Conservation (phyloP, 2,888 invertebrate species). For the Campoletis raptor region DNA sequence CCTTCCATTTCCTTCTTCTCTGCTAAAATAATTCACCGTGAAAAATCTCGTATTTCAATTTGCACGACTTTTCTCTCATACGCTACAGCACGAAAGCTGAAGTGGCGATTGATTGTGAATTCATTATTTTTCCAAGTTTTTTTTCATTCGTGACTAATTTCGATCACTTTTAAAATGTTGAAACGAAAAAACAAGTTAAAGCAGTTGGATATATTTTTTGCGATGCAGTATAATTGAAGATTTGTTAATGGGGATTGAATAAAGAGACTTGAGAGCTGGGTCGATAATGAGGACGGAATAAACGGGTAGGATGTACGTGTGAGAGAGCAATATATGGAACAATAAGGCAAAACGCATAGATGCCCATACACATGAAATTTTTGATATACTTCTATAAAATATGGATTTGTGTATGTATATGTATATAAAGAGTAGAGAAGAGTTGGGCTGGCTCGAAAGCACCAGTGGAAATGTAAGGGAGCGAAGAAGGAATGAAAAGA, state of each 20-base stretch:
- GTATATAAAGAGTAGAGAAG: conserved; percentile 34
- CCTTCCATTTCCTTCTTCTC: neutral
- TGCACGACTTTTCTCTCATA: neutral
- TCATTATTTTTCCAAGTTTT: neutral
- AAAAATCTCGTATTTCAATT: conserved; percentile 8
- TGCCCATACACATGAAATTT: neutral
- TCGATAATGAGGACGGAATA: neutral
- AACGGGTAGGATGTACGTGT: neutral
- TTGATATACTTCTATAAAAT: conserved; percentile 9
- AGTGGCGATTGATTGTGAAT: neutral
- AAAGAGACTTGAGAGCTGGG: neutral
- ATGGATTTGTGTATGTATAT: neutral
- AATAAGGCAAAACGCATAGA: neutral
- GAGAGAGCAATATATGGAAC: neutral
- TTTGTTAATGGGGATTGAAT: neutral
- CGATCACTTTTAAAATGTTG: too few relatives aligned
- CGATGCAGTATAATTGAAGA: neutral
- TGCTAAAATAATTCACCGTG: neutral
- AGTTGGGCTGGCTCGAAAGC: conserved; percentile 51
- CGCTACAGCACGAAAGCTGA: neutral
- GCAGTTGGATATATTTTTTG: too few relatives aligned
- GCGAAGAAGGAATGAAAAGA: conserved; percentile 33
- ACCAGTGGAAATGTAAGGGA: conserved; percentile 38
- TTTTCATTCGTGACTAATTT: neutral
- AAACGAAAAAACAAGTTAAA: too few relatives aligned